These are phyloP conservation scores for Microplitis manilae DNA, from an alignment of 2,888 invertebrate species.

Conservation along the genomic window DNA sequence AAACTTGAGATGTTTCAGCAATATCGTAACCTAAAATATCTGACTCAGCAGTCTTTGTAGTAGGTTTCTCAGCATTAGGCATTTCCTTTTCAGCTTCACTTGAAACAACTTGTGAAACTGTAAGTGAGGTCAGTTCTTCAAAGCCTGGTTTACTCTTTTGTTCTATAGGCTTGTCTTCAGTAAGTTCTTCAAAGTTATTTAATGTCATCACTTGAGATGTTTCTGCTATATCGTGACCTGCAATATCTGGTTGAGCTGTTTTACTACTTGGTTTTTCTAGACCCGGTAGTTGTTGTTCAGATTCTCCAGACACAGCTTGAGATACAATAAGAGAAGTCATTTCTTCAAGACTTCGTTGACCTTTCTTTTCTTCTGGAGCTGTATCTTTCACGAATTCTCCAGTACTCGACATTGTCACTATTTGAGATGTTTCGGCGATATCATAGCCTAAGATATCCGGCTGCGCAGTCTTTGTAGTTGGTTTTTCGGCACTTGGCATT, in stretches of 20 bases:
- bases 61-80: conserved; percentile 38
- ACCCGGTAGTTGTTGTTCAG: conserved; percentile 53
- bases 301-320: conserved; percentile 57
- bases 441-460: conserved; percentile 62
- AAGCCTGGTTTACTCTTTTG: conserved; percentile 49
- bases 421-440: conserved; percentile 51
- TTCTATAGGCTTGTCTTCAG: conserved; percentile 45
- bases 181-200: conserved; percentile 52
- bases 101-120: conserved; percentile 51
- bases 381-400: conserved; percentile 46
- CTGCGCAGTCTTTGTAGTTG: conserved; percentile 63
- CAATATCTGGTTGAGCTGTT: conserved; percentile 64
- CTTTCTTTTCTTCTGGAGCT: conserved; percentile 42
- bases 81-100: conserved; percentile 53
- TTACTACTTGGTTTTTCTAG: conserved; percentile 58
- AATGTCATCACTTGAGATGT: conserved; percentile 54
- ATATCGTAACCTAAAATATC: conserved; percentile 63
- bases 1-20: conserved; percentile 66
- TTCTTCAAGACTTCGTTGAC: conserved; percentile 59
- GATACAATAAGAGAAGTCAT: conserved; percentile 56
- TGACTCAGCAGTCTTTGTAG: conserved; percentile 51
- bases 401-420: conserved; percentile 45
- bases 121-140: conserved; percentile 52
- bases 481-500: conserved; percentile 47
- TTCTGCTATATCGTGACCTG: conserved; percentile 62